Evolutionary conservation across 2,113 vertebrate genomes (phyloP).

Genomic region (Ancistrus triradiatus): DNA sequence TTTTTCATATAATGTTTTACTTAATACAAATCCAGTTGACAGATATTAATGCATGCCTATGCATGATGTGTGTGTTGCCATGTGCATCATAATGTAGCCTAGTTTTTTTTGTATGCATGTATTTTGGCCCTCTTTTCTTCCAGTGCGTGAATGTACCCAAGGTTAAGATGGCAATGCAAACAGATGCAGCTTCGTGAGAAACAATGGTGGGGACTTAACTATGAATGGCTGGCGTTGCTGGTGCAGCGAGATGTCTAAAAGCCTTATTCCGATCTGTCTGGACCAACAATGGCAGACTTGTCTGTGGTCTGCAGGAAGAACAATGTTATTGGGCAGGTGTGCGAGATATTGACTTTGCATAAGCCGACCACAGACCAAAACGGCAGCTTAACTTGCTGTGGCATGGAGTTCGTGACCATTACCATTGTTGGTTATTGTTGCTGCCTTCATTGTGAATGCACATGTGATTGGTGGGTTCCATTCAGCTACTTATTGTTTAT

Average conservation of each 20-base stretch:
- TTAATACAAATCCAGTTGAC: neutral
- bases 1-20: too few relatives aligned
- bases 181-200: constrained; percentile 26
- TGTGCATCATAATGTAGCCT: constrained; percentile 7
- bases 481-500: constrained; percentile 40
- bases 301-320: constrained; percentile 55
- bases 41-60: constrained; percentile 24
- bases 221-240: constrained; percentile 56
- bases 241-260: constrained; percentile 54
- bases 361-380: constrained; percentile 53
- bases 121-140: constrained; percentile 13
- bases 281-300: constrained; percentile 67
- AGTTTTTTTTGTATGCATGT: constrained; percentile 13
- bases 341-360: constrained; percentile 68
- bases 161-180: constrained; percentile 33
- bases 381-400: constrained; percentile 41
- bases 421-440: constrained; percentile 54
- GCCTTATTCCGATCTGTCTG: constrained; percentile 35
- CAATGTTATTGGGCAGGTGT: constrained; percentile 68
- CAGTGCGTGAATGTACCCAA: constrained; percentile 13
- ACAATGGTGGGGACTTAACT: constrained; percentile 44
- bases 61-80: constrained; percentile 9
- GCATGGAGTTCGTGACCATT: constrained; percentile 39
- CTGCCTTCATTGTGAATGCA: constrained; percentile 54
- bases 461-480: constrained; percentile 47